Evolutionary conservation across 2,113 vertebrate species (phyloP), one percentile per base, ranked within the genome.

Genomic region (Campylorhamphus procurvoides): DNA sequence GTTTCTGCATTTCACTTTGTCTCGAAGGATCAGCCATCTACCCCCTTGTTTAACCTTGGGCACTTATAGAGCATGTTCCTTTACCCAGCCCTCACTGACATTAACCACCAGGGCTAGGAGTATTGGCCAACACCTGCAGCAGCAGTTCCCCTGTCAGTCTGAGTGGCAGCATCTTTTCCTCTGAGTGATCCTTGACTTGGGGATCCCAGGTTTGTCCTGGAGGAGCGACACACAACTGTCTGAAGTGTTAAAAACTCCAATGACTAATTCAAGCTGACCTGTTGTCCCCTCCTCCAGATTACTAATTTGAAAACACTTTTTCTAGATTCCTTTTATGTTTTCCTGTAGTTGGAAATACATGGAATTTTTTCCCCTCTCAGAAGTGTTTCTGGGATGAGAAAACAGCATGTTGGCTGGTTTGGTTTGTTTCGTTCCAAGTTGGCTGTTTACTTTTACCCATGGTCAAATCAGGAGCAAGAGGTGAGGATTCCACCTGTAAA

Each of bases 401-500:
- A 74, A 44, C 37, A 63, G 31, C 29, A 5, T 18, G 18, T 81
- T 87, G 37, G 27, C 39, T 40, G 12, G 6, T 55, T 63, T 35
- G 23, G 13, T 72, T 88, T 76, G 53, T 33, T 72, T 88, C 72
- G 49, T 33, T 78, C 15, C 25, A 13, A 71, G 14, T 4, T 58
- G 28, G 28, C 39, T 18, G 8, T 78, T 78, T 67, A 42, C 37
- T 46, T 78, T 68, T 25, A 50, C 27, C 33, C 55, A 7, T 25
- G 7, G 3, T 50, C 25, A 52, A 39, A 19, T 47, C 56, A 63
- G 35, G 56, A 67, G 62, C 29, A 37, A 55, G 80, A 63, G 39
- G 67, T 0, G 0, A 31, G 10, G 63, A 44, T 86, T 83, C 23
- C 0, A 0, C 19, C 58, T 76, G 35, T 55, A 50, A 63, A 42